A percentile compares a stretch with the other conserved stretches of the same genome.
Evolutionary conservation across 2,888 invertebrate genomes (phyloP).

Genomic region (Parnassius orleans): DNA sequence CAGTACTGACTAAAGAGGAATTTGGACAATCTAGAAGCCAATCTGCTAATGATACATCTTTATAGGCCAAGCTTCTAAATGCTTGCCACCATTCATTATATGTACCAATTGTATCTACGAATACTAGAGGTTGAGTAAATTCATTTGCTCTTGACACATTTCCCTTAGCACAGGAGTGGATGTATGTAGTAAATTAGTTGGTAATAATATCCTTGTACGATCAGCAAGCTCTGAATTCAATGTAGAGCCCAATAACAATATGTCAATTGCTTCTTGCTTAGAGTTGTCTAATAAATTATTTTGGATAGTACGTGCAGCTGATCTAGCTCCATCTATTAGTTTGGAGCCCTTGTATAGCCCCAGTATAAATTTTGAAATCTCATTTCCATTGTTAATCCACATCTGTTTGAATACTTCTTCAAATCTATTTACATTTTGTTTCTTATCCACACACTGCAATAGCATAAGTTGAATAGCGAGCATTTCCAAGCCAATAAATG

Average conservation of each 20-base stretch:
- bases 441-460: constrained; percentile 91
- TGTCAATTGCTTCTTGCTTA: constrained; percentile 98
- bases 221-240: constrained; percentile 95
- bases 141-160: constrained; percentile 91
- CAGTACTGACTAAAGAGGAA: constrained; percentile 68
- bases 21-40: constrained; percentile 94
- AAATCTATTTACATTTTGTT: constrained; percentile 93
- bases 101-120: constrained; percentile 94
- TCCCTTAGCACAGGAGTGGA: constrained; percentile 91
- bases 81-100: constrained; percentile 99
- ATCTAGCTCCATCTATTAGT: constrained; percentile 98
- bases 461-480: constrained; percentile 82
- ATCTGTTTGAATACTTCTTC: constrained; percentile 97
- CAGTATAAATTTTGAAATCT: constrained; percentile 99
- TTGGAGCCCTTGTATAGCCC: constrained; percentile 98
- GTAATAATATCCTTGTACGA: constrained; percentile 92
- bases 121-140: constrained; percentile 85
- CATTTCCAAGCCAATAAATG: constrained; percentile 93
- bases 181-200: constrained; percentile 92
- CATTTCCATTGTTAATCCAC: constrained; percentile 99
- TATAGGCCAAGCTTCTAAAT: constrained; percentile 97
- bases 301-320: constrained; percentile 98
- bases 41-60: constrained; percentile 91
- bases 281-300: constrained; percentile 98
- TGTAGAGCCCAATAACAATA: constrained; percentile 94